Evolutionary conservation across 2,797 vertebrate genomes (phyloP), one percentile per base, ranked within the genome.

Genomic region (Mormyrus hasselquistii): DNA sequence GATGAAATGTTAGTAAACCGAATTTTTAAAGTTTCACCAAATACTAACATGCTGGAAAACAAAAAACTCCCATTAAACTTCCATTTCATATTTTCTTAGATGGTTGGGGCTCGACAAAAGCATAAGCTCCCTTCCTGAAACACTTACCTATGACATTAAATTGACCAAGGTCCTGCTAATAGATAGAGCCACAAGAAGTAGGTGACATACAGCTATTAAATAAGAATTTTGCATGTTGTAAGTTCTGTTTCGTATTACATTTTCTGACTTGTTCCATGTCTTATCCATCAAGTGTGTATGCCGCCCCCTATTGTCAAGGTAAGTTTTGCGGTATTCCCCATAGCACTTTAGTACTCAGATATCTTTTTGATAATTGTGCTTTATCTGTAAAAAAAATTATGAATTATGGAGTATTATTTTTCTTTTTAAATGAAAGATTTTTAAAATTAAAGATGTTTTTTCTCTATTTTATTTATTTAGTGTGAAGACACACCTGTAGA

Each of bases 1-100:
- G 0, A 41, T 57, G 89, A 89, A 6, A 93, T 93, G 93, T 93
- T 90, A 90, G 92, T 88, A 47, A 69, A 4, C 2, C 2, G 0
- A 25, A 22, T 25, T 16, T 57, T 16, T 6, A 22, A 9, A 65
- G 34, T n/a, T 47, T 49, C 1, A 25, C 12, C 5, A 82, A 5
- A 1, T 16, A 22, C 22, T 62, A n/a, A 12, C 29, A 41, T 9
- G 12, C 10, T 44, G 25, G 29, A 1, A 10, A 4, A 10, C 22
- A 16, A 59, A 62, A 25, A 59, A 59, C 57, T 25, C 59, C 10
- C 29, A 34, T 34, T 34, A 34, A 34, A 34, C 29, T 62, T 62
- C 10, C 8, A 62, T 62, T 62, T 62, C 57, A 84, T 12, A 57
- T 16, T 89, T 88, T 83, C 82, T 85, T 73, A 93, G 93, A 88